Evolutionary conservation across 2,888 invertebrate genomes (phyloP).

Genomic region (Cheilosia variabilis): DNA sequence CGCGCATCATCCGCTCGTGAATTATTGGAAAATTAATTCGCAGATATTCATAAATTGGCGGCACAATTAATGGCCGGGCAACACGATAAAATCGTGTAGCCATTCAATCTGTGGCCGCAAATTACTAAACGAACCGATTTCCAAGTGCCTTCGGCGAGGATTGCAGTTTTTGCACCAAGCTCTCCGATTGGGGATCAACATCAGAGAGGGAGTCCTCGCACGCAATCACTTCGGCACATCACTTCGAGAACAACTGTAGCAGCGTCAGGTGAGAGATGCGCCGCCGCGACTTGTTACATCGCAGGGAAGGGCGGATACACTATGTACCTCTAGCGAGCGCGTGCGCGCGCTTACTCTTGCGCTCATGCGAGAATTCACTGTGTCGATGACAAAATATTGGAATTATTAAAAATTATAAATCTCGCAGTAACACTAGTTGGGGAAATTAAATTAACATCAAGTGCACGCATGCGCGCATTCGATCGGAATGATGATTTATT

Average conservation of each 20-base stretch:
- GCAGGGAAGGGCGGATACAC: conserved; percentile 4
- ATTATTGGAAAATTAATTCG: conserved; percentile 75
- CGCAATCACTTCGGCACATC: conserved; percentile 64
- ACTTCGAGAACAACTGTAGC: conserved; percentile 69
- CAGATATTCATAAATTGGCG: conserved; percentile 75
- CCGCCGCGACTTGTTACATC: conserved; percentile 53
- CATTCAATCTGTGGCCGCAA: conserved; percentile 64
- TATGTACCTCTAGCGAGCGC: conserved; percentile 19
- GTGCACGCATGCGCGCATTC: conserved; percentile 54
- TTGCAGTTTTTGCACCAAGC: conserved; percentile 61
- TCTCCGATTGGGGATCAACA: conserved; percentile 4
- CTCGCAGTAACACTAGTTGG: conserved; percentile 62
- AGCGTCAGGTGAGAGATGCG: conserved; percentile 73
- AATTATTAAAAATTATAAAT: conserved; percentile 55
- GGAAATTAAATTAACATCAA: conserved; percentile 71
- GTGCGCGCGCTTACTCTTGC: neutral
- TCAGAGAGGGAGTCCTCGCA: conserved; percentile 45
- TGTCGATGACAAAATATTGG: conserved; percentile 71
- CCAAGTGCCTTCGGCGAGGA: conserved; percentile 57
- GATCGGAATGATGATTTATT: conserved; percentile 48
- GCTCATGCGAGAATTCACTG: conserved; percentile 27
- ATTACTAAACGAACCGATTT: conserved; percentile 57
- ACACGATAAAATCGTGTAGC: conserved; percentile 75
- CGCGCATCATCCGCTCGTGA: conserved; percentile 54
- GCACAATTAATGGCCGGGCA: conserved; percentile 71